phyloP scores from a whole-genome alignment of 2,113 vertebrate genomes.

The Piaya cayana region DNA sequence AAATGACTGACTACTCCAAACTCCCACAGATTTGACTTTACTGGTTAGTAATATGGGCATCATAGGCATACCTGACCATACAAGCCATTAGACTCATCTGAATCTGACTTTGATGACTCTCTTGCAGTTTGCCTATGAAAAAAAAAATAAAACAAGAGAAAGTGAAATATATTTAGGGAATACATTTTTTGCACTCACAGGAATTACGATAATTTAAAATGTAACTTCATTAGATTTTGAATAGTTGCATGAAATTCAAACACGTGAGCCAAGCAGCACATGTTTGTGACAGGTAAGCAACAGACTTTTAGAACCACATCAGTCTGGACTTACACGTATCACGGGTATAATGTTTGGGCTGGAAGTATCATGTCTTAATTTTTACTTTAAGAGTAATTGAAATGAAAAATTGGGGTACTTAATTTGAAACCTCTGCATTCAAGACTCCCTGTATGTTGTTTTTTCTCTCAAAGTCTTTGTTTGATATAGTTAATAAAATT shows the following conservation, averaged over 20 bases:
- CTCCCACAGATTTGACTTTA: neutral
- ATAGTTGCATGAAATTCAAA: neutral
- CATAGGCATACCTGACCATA: neutral
- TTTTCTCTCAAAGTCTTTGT: constrained; percentile 82
- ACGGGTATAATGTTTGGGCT: neutral
- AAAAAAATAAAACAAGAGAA: neutral
- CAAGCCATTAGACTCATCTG: neutral
- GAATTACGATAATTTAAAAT: neutral
- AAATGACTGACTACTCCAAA: neutral
- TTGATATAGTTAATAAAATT: constrained; percentile 94
- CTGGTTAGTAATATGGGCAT: neutral
- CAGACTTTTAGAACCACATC: neutral
- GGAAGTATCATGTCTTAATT: neutral
- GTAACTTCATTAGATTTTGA: neutral
- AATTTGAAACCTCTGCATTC: neutral
- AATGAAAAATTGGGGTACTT: neutral
- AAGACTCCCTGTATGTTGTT: neutral
- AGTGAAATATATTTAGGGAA: neutral
- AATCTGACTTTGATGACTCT: neutral
- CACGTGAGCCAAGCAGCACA: neutral
- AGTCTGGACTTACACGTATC: neutral
- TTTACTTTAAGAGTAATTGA: neutral
- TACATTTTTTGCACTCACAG: neutral
- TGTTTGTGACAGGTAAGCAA: neutral
- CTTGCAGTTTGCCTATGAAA: neutral